A percentile compares a stretch with the other conserved stretches of the same genome.
These are phyloP conservation scores for Acanthurus leucopareius DNA, from an alignment of 2,797 vertebrate species.

Conservation along the genomic window DNA sequence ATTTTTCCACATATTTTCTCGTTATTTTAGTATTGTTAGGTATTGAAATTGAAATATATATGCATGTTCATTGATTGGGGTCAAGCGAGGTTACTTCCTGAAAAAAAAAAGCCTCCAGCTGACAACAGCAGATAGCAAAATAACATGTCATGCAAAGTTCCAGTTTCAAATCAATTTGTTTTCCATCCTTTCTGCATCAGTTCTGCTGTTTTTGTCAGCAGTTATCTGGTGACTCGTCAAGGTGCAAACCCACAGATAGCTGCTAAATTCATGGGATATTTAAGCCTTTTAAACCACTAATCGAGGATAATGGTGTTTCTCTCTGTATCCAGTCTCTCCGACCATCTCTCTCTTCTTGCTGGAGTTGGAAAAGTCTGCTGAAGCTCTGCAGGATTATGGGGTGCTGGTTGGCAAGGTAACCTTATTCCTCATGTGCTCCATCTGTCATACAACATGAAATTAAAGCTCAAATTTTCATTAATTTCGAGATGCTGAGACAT, in stretches of 20 bases:
- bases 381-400: conserved; percentile 89
- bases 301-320: background rate
- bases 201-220: background rate
- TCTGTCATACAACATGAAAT: background rate
- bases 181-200: background rate
- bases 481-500: background rate
- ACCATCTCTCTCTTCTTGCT: conserved; percentile 85
- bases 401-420: conserved; percentile 90
- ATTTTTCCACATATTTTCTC: background rate
- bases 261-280: background rate
- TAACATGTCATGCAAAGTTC: background rate
- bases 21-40: background rate
- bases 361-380: conserved; percentile 87
- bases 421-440: background rate
- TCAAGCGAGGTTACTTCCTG: background rate
- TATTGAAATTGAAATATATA: too few relatives aligned
- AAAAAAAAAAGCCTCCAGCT: background rate
- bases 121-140: background rate
- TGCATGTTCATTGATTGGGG: too few relatives aligned
- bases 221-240: background rate
- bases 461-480: background rate
- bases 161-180: background rate
- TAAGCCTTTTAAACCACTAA: background rate
- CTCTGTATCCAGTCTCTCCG: conserved; percentile 76
- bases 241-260: background rate